Base-by-base conservation (phyloP, 2,888 invertebrate species). In the Microctonus brassicae region DNA sequence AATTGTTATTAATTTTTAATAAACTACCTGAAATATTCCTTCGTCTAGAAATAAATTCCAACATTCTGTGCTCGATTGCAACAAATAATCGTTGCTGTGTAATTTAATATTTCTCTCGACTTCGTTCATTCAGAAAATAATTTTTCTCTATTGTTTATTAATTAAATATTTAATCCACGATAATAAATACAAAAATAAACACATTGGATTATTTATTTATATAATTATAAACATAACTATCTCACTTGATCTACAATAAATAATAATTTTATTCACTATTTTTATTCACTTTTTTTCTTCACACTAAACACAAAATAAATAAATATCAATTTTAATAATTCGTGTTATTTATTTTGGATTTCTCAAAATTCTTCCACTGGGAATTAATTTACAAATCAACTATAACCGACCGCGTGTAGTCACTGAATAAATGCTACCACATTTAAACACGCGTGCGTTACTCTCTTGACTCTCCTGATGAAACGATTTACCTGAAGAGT, bases 31-130 rank as follows among this genome's bases (percentile, higher is more conserved):
- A 34, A 34, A n/a, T 10, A 57, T 26, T 78, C 82, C 82, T 65
- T 87, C 86, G 81, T 86, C 86, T 72, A 84, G 73, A 47, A 83
- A 63, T 63, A 84, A 77, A 75, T 79, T 84, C 85, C 86, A 85
- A 81, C 86, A 87, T 86, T 86, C 86, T 83, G 84, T 70, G 78
- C 73, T 79, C 13, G 34, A 60, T 20, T 60, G 29, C 60, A 29
- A 17, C n/a, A 57, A 57, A 29, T 29, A 13, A 34, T 60, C 29
- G n/a, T 42, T 26, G n/a, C 61, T 24, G 17, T 62, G 29, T 24
- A 17, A 17, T 47, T 63, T 63, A 17, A 9, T 29, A 29, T 63
- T 52, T 9, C 24, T 11, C 9, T 58, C n/a, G 33, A 58, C 58
- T 33, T 58, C 33, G 2, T 17, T 58, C 58, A 58, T 58, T 29